Base-by-base conservation (phyloP, 2,113 vertebrate species). In the Carassius carassius region DNA sequence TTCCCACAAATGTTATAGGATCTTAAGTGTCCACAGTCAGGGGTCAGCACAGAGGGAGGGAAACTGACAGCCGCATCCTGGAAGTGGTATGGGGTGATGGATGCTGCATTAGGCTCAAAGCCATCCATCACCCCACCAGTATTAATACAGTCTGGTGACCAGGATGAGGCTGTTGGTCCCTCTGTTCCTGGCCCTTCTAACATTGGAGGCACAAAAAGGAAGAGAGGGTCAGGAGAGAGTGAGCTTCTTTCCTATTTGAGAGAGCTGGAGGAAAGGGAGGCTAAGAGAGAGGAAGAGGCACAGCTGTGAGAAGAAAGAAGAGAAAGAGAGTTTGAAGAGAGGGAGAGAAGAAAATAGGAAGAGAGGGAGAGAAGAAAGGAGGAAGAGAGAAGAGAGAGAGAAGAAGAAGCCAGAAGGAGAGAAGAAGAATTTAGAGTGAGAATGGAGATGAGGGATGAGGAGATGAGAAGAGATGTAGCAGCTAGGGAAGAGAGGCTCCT, bases 221-320 rank as follows among this genome's bases (percentile, higher is more conserved):
- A 69, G 29, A 69, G 65, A 69, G 65, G 65, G 29, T 37, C 16
- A 17, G 29, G 29, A 32, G 29, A 69, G 5, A 67, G 29, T 67
- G 63, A 67, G 1, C 63, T 35, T 32, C 4, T 67, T 1, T 0
- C 0, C 11, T 29, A 67, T 29, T 5, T 67, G 63, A 67, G 63
- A 35, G 63, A 67, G 29, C 29, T 32, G 63, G 63, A 67, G 63
- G 25, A 67, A 67, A 67, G 63, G 63, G 63, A 35, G 63, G 63
- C 29, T 29, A 29, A 29, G 29, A 29, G 13, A 14, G 35, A 67
- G 32, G 29, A 35, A 16, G 65, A 69, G 16, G 14, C 13, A 16
- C 4, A 19, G 8, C 65, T 32, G 65, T 2, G 29, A 32, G 65
- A 35, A 29, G 29, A 69, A 32, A 35, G 65, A 69, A 69, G 65